Base-by-base conservation (phyloP, 2,797 vertebrate genomes). In the Gadopsis marmoratus region DNA sequence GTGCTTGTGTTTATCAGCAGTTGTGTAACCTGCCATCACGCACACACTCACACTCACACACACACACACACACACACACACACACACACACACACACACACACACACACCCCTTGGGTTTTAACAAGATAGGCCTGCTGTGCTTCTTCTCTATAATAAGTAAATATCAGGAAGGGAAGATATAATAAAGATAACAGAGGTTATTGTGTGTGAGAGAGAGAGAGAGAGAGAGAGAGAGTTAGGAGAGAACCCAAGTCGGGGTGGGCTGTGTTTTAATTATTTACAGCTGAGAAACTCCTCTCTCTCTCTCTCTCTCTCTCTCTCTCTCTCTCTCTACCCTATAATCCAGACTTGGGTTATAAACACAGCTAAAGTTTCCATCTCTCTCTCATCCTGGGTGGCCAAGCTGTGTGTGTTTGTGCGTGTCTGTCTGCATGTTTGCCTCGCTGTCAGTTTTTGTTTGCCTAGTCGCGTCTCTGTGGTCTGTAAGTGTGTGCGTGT, bases 321-420 rank as follows among this genome's bases (percentile, higher is more conserved):
- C 51, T 41, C 65, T 58, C 73, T 59, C 78, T 59, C 74, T 59
- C 58, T 61, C 79, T 89, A 91, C 91, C 91, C 93, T 95, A 82
- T 95, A 95, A 95, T 96, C 95, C 91, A 90, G 88, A 92, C 80
- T 89, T 92, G 89, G 88, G 90, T 93, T 93, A 91, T 90, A 94
- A 93, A 93, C 94, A 93, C 90, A 87, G 90, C 92, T 94, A 93
- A 90, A 93, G 88, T 94, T 93, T 94, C 93, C 93, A 91, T 76
- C 79, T 75, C 81, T 85, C 65, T 43, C 76, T 82, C 79, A 73
- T 92, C 90, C 90, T 96, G 94, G 95, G 95, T 96, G 95, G 95
- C 87, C 95, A 80, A 33, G 64, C 60, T 59, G 59, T 78, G 73
- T 78, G 73, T 77, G 70, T 86, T 62, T 86, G 78, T 76, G 71